Evolutionary conservation across 2,888 invertebrate species (phyloP), one percentile per base, ranked within the genome.

Genomic region (Drosophila robusta): DNA sequence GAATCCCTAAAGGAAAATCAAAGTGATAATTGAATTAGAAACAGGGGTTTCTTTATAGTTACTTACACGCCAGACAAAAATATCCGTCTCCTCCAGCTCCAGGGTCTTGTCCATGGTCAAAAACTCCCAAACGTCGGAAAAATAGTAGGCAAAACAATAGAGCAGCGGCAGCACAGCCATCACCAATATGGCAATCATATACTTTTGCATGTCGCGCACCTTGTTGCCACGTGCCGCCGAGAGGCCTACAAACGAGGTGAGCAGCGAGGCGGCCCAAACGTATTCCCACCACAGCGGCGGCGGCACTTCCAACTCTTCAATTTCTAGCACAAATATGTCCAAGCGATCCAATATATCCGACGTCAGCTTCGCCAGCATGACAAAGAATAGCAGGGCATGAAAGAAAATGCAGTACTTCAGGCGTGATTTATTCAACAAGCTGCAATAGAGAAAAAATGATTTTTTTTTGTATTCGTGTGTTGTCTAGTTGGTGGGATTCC

Each of bases 401-500:
- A 97, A 96, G 93, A 97, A 96, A 93, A 98, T 96, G 92, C 98
- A 97, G 92, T 96, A 97, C 93, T 97, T 98, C 92, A 99, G 94
- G 90, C 99, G 95, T 78, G 97, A 97, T 94, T 99, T 99, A 94
- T 98, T 98, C 91, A 97, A 94, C 90, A 98, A 97, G 94, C 99
- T 99, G 95, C 47, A 76, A 54, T 36, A 46, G 29, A 41, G 3
- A 36, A 29, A 41, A 54, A 42, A 41, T 24, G n/a, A 29, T 26
- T 9, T 56, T 55, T 14, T 41, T 46, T 61, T 41, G 16, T 51
- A 47, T 60, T 38, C 22, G 46, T 54, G 34, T 58, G 46, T 29
- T 29, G 9, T 39, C 16, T 49, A 9, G 22, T 58, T 51, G 41
- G 45, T 55, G 55, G 41, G 29, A 34, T 51, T 36, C 26, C 55